Conservation (phyloP, 2,113 vertebrate genomes). For the Marcusenius ussheri region DNA sequence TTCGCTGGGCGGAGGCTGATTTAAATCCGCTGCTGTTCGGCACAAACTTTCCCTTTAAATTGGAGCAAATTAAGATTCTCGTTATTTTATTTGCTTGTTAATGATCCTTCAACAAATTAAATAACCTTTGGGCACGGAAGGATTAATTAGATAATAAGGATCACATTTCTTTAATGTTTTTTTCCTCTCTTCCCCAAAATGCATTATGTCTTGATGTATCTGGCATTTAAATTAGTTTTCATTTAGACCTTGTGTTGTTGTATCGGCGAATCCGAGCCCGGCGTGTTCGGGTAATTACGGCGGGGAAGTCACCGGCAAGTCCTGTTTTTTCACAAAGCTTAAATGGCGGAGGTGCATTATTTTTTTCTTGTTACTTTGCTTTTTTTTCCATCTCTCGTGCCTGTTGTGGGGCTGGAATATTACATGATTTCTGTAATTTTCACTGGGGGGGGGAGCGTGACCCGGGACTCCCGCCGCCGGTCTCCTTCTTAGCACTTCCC, state of each 20-base stretch:
- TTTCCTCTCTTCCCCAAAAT: constrained; percentile 41
- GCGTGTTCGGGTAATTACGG: constrained; percentile 54
- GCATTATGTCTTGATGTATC: constrained; percentile 54
- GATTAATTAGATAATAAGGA: constrained; percentile 68
- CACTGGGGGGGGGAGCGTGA: constrained; percentile 10
- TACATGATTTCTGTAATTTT: constrained; percentile 26
- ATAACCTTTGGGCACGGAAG: constrained; percentile 60
- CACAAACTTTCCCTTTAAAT: constrained; percentile 47
- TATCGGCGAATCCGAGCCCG: constrained; percentile 30
- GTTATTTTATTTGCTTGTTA: constrained; percentile 67
- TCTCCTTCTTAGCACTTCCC: neutral
- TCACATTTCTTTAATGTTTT: constrained; percentile 58
- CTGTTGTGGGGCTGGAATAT: neutral
- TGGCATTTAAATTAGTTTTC: constrained; percentile 52
- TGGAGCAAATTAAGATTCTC: constrained; percentile 64
- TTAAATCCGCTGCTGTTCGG: constrained; percentile 57
- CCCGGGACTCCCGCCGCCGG: constrained; percentile 9
- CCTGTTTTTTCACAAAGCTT: constrained; percentile 21
- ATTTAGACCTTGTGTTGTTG: constrained; percentile 52
- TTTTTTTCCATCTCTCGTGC: constrained; percentile 7
- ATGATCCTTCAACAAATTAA: constrained; percentile 68
- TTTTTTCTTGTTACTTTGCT: neutral
- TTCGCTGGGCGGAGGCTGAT: constrained; percentile 41
- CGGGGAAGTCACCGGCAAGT: constrained; percentile 37
- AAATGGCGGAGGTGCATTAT: neutral